Base-by-base conservation (phyloP, 2,888 invertebrate species). In the Ceramica pisi region DNA sequence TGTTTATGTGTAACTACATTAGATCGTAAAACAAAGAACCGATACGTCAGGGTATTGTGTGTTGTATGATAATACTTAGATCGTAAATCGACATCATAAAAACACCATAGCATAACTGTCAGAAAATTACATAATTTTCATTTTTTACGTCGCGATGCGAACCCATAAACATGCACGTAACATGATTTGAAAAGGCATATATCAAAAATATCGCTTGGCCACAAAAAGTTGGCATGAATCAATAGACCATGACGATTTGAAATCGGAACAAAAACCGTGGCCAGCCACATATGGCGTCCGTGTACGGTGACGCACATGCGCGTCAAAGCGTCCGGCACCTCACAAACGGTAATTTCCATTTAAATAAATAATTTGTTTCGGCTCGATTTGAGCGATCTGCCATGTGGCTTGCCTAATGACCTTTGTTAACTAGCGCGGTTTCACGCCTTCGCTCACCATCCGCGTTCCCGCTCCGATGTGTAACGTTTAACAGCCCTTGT, bases 311-410 rank as follows among this genome's bases (percentile, higher is more conserved):
- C 75, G 72, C 90, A 89, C 92, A 92, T 92, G 93, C 92, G 92
- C 91, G 78, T 84, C 86, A 81, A 85, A 78, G 83, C 79, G 80
- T 80, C 80, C 80, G 80, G 83, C 69, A 89, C 88, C 88, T 91
- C 90, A 89, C 91, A 89, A 90, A 89, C 89, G 89, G 89, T 93
- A 94, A 94, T 94, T 94, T 93, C 91, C 94, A 93, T 95, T 94
- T 95, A 95, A 95, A 95, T 95, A 94, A 95, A 95, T 95, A 94
- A 96, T 96, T 95, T 91, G 93, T 92, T 92, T 91, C 93, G 93
- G 92, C 89, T 91, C 94, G 92, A 94, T 94, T 94, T 92, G 89
- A 90, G 86, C 85, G 87, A 84, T 88, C 85, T 86, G 90, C 91
- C 95, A 95, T 94, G 94, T 94, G 95, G 94, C 87, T 88, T 73